Base-by-base conservation (phyloP, 2,113 vertebrate genomes). In the Antennarius striatus region DNA sequence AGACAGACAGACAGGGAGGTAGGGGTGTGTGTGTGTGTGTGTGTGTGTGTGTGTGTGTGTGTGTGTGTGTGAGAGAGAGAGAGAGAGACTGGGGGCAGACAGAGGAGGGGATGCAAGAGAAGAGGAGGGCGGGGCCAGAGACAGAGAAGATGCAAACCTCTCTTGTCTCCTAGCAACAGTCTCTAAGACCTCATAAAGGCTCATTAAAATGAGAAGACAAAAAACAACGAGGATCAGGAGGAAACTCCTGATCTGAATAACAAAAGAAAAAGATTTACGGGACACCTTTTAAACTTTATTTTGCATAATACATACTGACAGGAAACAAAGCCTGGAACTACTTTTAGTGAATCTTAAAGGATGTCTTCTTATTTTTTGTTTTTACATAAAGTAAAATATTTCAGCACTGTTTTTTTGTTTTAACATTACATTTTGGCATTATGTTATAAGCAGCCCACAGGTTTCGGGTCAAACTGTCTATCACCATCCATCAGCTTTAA, bases 121-220 rank as follows among this genome's bases (percentile, higher is more conserved):
- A 56, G 74, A 72, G 70, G 66, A 56, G 63, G 64, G 58, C 39
- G 64, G 62, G 60, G 46, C 6, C 70, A 85, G 56, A 70, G 49
- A 42, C 79, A 11, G 42, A 42, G 39, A 13, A 66, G 82, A 91
- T 61, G 63, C 68, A 77, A 78, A 57, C 62, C 83, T 61, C 72
- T 52, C 15, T 59, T 3, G 89, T 77, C 69, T 79, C 87, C 86
- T 86, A 82, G 92, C 87, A 91, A 91, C 88, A 3, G 22, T 52
- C 15, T 5, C 50, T 4, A 36, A 57, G 36, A 9, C 53, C 46
- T 58, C 71, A 43, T 47, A 52, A 59, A 47, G 68, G 50, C 15
- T 73, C 53, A 65, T 73, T 63, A 40, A 47, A 63, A 72, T 2
- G 50, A 80, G 30, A 47, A 17, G 4, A 40, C 39, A 40, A 11